Base-by-base conservation (phyloP, 1,140 invertebrate genomes). In the Drosophila littoralis region DNA sequence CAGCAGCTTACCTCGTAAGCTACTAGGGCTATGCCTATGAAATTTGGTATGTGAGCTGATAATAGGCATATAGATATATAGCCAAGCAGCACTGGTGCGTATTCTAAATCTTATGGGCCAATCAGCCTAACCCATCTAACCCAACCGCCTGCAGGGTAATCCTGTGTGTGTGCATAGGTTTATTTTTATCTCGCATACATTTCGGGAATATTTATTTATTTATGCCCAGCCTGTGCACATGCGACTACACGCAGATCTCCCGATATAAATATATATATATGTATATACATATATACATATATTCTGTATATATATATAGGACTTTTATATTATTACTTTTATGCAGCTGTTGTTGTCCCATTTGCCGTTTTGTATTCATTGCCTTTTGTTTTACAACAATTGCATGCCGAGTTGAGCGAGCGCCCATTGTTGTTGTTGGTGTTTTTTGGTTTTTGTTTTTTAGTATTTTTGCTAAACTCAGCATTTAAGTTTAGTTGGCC, bases 361-460 rank as follows among this genome's bases (percentile, higher is more conserved):
- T 82, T 84, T 86, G 80, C 78, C 71, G 67, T 82, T 82, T 84
- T 57, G 74, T 52, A 83, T 88, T 88, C 84, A 89, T 88, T 77
- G 73, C 80, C 80, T 83, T 88, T 61, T 88, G 80, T 84, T 88
- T 89, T 88, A 88, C 77, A 88, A 83, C 84, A 88, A 88, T 86
- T 83, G 82, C 82, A 86, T 76, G 81, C 69, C 75, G 32, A 32
- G 40, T 60, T 17, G 22, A 28, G 22, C 22, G 15, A 38, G 63
- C 50, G 32, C 28, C 57, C 75, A 68, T 60, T 74, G 68, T 45
- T 75, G 33, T 43, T 72, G 76, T 61, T 55, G 45, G 22, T 55
- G 51, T 72, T 40, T 1, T 46, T 52, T 13, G 51, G 9, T 72
- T 76, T 61, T 66, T 13, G 57, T 1, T 15, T 15, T 7, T 22